phyloP scores from a whole-genome alignment of 2,888 invertebrate genomes.

The Carterocephalus palaemon region DNA sequence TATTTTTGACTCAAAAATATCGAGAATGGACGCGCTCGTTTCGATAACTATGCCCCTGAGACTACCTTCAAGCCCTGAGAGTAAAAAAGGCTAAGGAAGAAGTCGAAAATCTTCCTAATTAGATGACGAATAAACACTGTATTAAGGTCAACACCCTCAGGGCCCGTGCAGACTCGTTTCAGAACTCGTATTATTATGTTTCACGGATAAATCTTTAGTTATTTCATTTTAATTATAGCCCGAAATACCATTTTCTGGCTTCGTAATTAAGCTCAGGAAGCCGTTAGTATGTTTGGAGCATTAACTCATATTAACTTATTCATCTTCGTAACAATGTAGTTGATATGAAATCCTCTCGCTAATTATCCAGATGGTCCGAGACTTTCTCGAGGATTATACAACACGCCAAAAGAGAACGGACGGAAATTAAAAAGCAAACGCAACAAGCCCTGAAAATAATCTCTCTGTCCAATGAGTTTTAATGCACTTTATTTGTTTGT shows the following conservation, averaged over 20 bases:
- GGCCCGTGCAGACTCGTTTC: constrained; percentile 40
- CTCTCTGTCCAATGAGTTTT: too few relatives aligned
- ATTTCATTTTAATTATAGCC: constrained; percentile 40
- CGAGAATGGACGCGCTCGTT: constrained; percentile 26
- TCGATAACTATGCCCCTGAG: constrained; percentile 10
- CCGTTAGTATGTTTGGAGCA: too few relatives aligned
- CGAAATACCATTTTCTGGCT: constrained; percentile 24
- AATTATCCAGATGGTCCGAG: too few relatives aligned
- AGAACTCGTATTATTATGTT: constrained; percentile 41
- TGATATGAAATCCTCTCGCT: too few relatives aligned
- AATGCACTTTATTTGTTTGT: too few relatives aligned
- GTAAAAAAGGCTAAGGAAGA: constrained; percentile 55
- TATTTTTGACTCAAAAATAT: constrained; percentile 24
- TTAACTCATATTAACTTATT: constrained; percentile 2
- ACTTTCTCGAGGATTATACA: constrained; percentile 4
- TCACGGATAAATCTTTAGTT: constrained; percentile 41
- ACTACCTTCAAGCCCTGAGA: constrained; percentile 36
- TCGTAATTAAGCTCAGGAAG: constrained; percentile 24
- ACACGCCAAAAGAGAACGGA: neutral
- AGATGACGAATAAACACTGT: constrained; percentile 60
- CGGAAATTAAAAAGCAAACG: too few relatives aligned
- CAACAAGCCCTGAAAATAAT: too few relatives aligned
- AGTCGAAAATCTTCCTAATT: constrained; percentile 56
- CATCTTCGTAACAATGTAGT: neutral
- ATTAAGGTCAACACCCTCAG: constrained; percentile 56